These are phyloP conservation scores for Exephanes ischioxanthus DNA, from an alignment of 2,888 invertebrate genomes.

Conservation along the genomic window DNA sequence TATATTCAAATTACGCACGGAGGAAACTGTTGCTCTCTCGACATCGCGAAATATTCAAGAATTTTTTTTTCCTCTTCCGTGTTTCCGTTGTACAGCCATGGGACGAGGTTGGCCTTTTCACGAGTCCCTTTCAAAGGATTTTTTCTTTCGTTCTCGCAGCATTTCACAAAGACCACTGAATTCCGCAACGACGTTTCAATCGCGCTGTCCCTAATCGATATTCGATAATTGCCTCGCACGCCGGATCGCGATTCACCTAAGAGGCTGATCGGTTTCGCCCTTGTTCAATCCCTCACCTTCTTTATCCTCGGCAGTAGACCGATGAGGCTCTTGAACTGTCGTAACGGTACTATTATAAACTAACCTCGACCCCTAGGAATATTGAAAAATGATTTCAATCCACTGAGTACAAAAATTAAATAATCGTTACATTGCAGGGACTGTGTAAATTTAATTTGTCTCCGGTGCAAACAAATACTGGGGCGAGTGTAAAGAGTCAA, in stretches of 20 bases:
- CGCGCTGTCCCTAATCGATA: constrained; percentile 46
- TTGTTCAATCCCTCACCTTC: not conserved
- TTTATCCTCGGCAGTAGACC: not conserved
- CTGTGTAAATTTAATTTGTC: not conserved
- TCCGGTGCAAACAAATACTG: too few relatives aligned
- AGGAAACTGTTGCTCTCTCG: not conserved
- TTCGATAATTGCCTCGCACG: constrained; percentile 56
- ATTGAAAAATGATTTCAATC: not conserved
- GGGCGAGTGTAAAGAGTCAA: not conserved
- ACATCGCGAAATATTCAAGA: constrained; percentile 1
- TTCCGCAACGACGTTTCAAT: constrained; percentile 1
- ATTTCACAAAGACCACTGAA: constrained; percentile 5
- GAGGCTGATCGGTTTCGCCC: constrained; percentile 22
- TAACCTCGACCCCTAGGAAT: not conserved
- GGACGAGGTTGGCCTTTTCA: not conserved
- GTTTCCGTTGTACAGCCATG: not conserved
- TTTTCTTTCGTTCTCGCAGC: not conserved
- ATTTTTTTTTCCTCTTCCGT: not conserved
- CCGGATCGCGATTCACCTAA: constrained; percentile 41
- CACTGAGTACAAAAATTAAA: not conserved
- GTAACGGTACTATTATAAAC: not conserved
- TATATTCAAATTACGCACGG: constrained; percentile 22
- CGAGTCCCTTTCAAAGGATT: not conserved
- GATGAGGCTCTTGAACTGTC: not conserved
- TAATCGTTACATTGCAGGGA: not conserved